These are phyloP conservation scores for Kryphioiulus occultus DNA, from an alignment of 2,888 invertebrate genomes.

Conservation along the genomic window DNA sequence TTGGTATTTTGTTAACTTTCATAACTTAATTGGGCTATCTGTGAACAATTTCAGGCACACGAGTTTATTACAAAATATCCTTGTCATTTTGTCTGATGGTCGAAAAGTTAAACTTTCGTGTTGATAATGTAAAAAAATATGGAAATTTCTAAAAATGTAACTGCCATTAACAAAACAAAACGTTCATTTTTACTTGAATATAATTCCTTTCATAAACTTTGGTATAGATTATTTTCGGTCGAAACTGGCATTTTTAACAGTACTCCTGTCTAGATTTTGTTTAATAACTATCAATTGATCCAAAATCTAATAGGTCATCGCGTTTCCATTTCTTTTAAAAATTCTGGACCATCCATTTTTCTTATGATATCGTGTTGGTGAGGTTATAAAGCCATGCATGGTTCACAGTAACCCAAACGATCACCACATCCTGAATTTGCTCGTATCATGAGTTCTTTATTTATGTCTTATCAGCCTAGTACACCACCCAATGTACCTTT, in stretches of 20 bases:
- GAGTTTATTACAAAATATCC: background rate
- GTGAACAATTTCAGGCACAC: background rate
- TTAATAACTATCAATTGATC: too few species aligned
- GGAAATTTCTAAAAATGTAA: too few species aligned
- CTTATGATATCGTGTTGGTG: background rate
- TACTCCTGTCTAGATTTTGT: too few species aligned
- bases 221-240: too few species aligned
- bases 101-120: background rate
- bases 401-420: background rate
- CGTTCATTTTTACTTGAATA: background rate
- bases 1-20: background rate
- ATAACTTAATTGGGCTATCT: background rate
- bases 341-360: background rate
- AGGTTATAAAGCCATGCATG: conserved; percentile 9
- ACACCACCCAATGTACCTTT: background rate
- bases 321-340: too few species aligned
- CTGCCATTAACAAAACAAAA: too few species aligned
- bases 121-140: background rate
- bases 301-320: too few species aligned
- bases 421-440: background rate
- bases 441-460: background rate
- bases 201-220: too few species aligned
- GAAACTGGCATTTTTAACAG: too few species aligned
- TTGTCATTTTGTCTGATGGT: background rate
- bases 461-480: background rate